A percentile compares a stretch with the other conserved stretches of the same genome.
These are phyloP conservation scores for Temnopleurus reevesii DNA, from an alignment of 53 echinoderm and acorn worm species.

Conservation along the genomic window DNA sequence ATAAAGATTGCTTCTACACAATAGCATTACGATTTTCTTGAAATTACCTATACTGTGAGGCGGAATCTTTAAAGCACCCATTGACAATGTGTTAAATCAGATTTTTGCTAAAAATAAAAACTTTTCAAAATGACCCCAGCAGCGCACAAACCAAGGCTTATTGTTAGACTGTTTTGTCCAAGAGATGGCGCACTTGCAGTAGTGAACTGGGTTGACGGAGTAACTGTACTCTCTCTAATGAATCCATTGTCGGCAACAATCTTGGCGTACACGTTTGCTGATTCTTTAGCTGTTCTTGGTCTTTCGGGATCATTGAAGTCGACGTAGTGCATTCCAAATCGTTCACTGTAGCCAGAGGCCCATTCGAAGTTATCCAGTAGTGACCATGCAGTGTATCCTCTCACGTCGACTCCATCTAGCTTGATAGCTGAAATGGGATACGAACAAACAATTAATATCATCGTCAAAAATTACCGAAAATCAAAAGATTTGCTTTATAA, in stretches of 20 bases:
- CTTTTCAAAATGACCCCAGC: no score
- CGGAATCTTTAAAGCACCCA: no score
- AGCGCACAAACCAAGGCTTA: neutral
- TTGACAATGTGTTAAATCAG: neutral
- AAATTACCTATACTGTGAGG: no score
- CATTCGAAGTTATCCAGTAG: constrained; percentile 80
- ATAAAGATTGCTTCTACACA: no score
- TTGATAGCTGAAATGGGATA: constrained; percentile 57
- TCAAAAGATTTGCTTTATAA: neutral
- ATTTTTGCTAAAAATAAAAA: no score
- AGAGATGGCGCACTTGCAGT: constrained; percentile 54
- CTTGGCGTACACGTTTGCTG: constrained; percentile 59
- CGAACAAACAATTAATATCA: neutral
- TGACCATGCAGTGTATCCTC: constrained; percentile 78
- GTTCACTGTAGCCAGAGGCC: constrained; percentile 73
- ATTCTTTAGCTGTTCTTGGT: constrained; percentile 58
- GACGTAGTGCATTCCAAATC: constrained; percentile 78
- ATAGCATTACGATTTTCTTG: no score
- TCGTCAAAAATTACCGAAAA: neutral
- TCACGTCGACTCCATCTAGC: constrained; percentile 67
- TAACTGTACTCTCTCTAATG: neutral
- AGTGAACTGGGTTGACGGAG: neutral
- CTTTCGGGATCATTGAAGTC: constrained; percentile 63
- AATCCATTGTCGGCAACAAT: constrained; percentile 72
- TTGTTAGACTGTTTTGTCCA: neutral